phyloP scores from a whole-genome alignment of 2,888 invertebrate species.

The Macrosoma leucophasiata region DNA sequence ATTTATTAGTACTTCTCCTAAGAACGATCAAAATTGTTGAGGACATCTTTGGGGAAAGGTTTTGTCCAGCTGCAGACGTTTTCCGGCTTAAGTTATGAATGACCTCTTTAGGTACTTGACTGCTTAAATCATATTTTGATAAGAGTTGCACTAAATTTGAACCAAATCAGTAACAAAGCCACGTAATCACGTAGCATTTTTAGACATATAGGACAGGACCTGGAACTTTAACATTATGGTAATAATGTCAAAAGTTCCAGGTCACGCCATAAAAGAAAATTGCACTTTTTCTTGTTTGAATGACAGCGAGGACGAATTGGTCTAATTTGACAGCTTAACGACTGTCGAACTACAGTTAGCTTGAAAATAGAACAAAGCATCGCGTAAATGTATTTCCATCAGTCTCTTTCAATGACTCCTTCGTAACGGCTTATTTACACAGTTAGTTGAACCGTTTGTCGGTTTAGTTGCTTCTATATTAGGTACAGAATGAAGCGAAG shows the following conservation, averaged over 20 bases:
- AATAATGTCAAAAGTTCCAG: constrained; percentile 51
- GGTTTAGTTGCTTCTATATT: constrained; percentile 7
- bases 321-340: constrained; percentile 58
- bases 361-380: constrained; percentile 31
- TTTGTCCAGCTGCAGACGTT: too few species aligned
- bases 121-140: too few species aligned
- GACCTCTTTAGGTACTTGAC: too few species aligned
- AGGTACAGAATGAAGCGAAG: constrained; percentile 24
- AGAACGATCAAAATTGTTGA: too few species aligned
- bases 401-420: constrained; percentile 4
- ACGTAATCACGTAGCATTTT: too few species aligned
- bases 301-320: constrained; percentile 46
- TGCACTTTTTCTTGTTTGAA: constrained; percentile 52
- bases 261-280: constrained; percentile 58
- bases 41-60: too few species aligned
- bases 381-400: constrained; percentile 16
- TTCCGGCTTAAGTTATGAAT: too few species aligned
- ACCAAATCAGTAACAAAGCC: too few species aligned
- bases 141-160: too few species aligned
- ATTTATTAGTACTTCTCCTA: too few species aligned
- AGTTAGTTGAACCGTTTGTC: constrained; percentile 6
- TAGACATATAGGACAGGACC: too few species aligned
- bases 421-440: constrained; percentile 8
- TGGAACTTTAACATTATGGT: too few species aligned
- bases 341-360: constrained; percentile 40